Evolutionary conservation across 1,140 invertebrate genomes (phyloP).

Genomic region (Ridgeia piscesae): DNA sequence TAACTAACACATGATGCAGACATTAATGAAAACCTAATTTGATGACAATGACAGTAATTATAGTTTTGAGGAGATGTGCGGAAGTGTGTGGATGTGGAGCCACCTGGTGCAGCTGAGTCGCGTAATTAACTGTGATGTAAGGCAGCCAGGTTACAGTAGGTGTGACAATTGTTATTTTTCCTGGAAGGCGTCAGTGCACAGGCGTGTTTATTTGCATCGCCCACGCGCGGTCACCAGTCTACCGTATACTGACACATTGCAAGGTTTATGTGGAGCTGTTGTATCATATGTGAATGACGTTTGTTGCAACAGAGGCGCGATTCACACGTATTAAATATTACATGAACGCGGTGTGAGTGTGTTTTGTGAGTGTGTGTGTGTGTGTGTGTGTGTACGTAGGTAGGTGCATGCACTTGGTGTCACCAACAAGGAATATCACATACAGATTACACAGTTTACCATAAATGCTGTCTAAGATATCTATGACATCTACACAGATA

Average conservation of each 20-base stretch:
- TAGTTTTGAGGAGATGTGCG: background rate
- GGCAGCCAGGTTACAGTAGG: background rate
- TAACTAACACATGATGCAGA: too few species aligned
- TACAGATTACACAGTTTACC: background rate
- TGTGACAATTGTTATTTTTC: background rate
- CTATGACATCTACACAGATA: too few species aligned
- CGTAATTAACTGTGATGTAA: background rate
- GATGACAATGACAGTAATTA: background rate
- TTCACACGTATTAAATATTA: background rate
- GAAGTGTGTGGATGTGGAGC: background rate
- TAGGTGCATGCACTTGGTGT: background rate
- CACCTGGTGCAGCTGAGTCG: background rate
- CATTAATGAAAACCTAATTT: background rate
- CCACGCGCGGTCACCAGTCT: background rate
- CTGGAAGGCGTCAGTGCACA: background rate
- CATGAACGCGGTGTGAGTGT: background rate
- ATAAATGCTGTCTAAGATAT: background rate
- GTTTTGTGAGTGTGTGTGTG: background rate
- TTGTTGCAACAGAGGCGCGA: background rate
- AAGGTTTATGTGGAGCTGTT: slow-evolving; percentile 13
- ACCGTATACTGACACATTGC: background rate
- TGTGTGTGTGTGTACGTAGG: background rate
- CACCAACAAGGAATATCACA: background rate
- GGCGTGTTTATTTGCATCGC: background rate
- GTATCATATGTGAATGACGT: background rate